Evolutionary conservation across 92 coral and sea anemone species (phyloP).

Genomic region (Paragorgia papillata): DNA sequence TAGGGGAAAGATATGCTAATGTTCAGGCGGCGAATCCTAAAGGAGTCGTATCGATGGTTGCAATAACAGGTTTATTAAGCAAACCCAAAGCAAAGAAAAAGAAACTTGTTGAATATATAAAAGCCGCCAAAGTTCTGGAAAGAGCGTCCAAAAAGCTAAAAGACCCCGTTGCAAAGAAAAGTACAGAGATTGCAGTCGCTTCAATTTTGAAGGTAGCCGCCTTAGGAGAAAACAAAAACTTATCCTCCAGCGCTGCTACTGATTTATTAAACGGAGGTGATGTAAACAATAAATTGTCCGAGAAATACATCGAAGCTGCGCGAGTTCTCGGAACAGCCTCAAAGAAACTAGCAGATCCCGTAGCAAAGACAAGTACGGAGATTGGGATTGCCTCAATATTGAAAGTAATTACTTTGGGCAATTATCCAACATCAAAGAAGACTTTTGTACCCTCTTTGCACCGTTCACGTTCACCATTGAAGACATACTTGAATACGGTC

Average conservation of each 20-base stretch:
- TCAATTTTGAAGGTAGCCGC: slow-evolving; percentile 81
- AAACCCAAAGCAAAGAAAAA: background rate
- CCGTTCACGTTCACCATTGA: too few relatives aligned
- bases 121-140: slow-evolving; percentile 83
- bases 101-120: slow-evolving; percentile 44
- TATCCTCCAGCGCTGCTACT: background rate
- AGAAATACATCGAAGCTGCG: slow-evolving; percentile 77
- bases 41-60: background rate
- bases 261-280: slow-evolving; percentile 32
- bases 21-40: background rate
- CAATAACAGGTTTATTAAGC: slow-evolving; percentile 1
- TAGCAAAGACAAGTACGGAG: slow-evolving; percentile 90
- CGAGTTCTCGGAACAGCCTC: slow-evolving; percentile 92
- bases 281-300: slow-evolving; percentile 19
- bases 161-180: slow-evolving; percentile 87
- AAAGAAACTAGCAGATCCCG: slow-evolving; percentile 83
- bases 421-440: slow-evolving; percentile 22
- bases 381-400: slow-evolving; percentile 93
- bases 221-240: slow-evolving; percentile 3
- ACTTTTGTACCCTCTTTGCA: slow-evolving; percentile 8
- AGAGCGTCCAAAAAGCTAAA: slow-evolving; percentile 85
- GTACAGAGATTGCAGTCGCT: slow-evolving; percentile 90
- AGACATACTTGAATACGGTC: too few relatives aligned
- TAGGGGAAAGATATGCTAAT: background rate
- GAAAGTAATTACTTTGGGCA: slow-evolving; percentile 54